These are phyloP conservation scores for Halictus ligatus DNA, from an alignment of 2,888 invertebrate species.

Conservation along the genomic window DNA sequence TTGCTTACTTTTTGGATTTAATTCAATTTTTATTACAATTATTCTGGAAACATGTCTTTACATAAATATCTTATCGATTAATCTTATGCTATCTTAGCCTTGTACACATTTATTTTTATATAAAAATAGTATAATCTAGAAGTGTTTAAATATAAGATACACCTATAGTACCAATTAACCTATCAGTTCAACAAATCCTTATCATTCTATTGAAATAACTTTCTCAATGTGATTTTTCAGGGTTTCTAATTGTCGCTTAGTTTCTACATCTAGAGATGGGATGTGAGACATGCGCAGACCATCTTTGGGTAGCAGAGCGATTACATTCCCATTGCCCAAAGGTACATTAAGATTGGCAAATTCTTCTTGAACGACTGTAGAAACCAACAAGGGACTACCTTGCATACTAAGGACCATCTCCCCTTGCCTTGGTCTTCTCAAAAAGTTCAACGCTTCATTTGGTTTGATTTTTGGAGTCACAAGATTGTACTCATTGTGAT, in stretches of 20 bases:
- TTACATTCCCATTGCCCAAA: slow-evolving; percentile 87
- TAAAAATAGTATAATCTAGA: not conserved
- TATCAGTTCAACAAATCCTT: slow-evolving; percentile 20
- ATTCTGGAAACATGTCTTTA: slow-evolving; percentile 12
- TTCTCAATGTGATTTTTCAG: slow-evolving; percentile 77
- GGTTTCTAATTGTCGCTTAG: slow-evolving; percentile 76
- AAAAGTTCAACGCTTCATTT: slow-evolving; percentile 87
- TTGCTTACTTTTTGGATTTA: not conserved
- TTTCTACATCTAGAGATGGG: slow-evolving; percentile 82
- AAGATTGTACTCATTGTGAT: slow-evolving; percentile 56
- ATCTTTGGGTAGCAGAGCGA: slow-evolving; percentile 87
- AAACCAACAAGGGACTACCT: slow-evolving; percentile 88
- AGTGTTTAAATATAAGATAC: slow-evolving; percentile 20
- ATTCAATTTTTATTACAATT: slow-evolving; percentile 36
- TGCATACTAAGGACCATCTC: slow-evolving; percentile 89
- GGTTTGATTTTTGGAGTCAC: slow-evolving; percentile 86
- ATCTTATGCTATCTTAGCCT: slow-evolving; percentile 22
- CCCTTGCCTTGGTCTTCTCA: slow-evolving; percentile 87
- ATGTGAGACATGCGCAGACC: slow-evolving; percentile 84
- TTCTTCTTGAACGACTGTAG: slow-evolving; percentile 84
- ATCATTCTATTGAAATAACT: slow-evolving; percentile 67
- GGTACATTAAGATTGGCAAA: slow-evolving; percentile 89
- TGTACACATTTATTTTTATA: slow-evolving; percentile 8
- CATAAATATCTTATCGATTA: not conserved
- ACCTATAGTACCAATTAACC: not conserved